Percentiles rank a stretch among this genome's conserved stretches.
phyloP scores from a whole-genome alignment of 2,113 vertebrate species.

The Engystomops pustulosus region DNA sequence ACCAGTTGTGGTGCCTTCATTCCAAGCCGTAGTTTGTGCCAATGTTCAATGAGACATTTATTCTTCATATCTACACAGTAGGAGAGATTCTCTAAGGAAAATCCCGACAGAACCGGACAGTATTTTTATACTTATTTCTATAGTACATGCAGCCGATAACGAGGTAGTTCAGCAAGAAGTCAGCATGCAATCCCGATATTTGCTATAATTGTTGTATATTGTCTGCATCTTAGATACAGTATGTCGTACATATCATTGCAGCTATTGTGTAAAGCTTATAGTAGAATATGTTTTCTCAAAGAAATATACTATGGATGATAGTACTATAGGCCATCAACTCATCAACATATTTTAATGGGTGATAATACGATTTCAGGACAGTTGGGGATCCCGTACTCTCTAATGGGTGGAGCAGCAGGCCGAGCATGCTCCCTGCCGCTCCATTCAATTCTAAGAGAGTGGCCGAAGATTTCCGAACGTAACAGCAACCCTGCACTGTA shows the following conservation, averaged over 20 bases:
- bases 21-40: conserved; percentile 21
- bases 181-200: not conserved
- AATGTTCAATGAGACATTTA: conserved; percentile 14
- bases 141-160: not conserved
- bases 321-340: too few relatives aligned
- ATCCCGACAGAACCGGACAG: conserved; percentile 13
- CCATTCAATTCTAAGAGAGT: too few relatives aligned
- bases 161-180: not conserved
- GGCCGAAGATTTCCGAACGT: too few relatives aligned
- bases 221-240: not conserved
- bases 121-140: not conserved
- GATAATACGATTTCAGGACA: too few relatives aligned
- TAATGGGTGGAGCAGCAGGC: too few relatives aligned
- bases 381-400: too few relatives aligned
- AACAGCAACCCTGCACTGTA: too few relatives aligned
- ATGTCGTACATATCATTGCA: not conserved
- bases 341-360: too few relatives aligned
- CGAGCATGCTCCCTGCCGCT: too few relatives aligned
- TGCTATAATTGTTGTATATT: not conserved
- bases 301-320: not conserved
- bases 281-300: not conserved
- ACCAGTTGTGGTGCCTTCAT: conserved; percentile 11
- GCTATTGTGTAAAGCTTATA: not conserved
- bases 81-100: conserved; percentile 41
- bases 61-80: not conserved